phyloP scores from a whole-genome alignment of 2,888 invertebrate species.

The Dolomedes plantarius region DNA sequence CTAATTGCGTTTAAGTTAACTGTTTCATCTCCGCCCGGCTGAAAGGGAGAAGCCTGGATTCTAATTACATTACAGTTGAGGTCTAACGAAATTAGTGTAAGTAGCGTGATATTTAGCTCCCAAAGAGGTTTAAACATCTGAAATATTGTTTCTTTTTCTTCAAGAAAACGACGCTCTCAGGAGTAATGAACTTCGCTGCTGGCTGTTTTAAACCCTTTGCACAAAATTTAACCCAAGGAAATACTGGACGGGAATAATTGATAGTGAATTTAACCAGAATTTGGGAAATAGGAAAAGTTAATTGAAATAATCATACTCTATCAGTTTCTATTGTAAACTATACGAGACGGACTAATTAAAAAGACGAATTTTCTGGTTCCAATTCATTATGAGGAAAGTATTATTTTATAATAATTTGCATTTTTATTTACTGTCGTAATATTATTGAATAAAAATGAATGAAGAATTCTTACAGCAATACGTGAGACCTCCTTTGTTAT shows the following conservation, averaged over 20 bases:
- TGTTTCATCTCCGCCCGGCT: not conserved
- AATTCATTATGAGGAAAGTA: too few relatives aligned
- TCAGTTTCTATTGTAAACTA: too few relatives aligned
- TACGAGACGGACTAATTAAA: too few relatives aligned
- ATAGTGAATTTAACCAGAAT: not conserved
- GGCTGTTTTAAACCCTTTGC: not conserved
- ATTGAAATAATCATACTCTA: not conserved
- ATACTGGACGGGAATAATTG: not conserved
- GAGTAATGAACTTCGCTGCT: not conserved
- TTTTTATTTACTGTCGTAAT: too few relatives aligned
- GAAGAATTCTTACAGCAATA: too few relatives aligned
- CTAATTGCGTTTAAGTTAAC: not conserved
- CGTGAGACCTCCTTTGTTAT: too few relatives aligned
- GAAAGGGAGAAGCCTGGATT: not conserved
- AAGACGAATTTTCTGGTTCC: too few relatives aligned
- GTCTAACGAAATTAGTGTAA: slow-evolving; percentile 3
- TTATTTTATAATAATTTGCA: too few relatives aligned
- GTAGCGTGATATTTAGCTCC: not conserved
- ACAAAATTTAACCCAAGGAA: not conserved
- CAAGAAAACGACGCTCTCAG: not conserved
- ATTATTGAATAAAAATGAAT: too few relatives aligned
- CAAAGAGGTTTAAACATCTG: not conserved
- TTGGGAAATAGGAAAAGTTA: not conserved
- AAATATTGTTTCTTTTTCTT: not conserved
- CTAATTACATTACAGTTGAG: slow-evolving; percentile 12